phyloP scores from a whole-genome alignment of 2,113 vertebrate species.

The Daubentonia madagascariensis region DNA sequence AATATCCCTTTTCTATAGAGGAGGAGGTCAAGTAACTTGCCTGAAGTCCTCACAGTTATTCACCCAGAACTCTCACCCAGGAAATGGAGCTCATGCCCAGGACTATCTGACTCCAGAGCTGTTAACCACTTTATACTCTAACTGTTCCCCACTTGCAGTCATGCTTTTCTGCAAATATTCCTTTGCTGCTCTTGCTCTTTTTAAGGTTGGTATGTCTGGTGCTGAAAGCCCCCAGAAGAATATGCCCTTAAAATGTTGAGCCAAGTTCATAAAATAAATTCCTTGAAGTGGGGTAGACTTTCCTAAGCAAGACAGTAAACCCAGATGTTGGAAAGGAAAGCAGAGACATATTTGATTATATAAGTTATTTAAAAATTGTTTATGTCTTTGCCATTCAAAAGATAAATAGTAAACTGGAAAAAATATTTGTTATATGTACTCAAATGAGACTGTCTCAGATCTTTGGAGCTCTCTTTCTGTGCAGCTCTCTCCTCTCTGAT shows the following conservation, averaged over 20 bases:
- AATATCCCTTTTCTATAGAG: not conserved
- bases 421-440: not conserved
- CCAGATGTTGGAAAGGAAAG: not conserved
- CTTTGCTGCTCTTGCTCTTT: not conserved
- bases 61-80: not conserved
- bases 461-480: not conserved
- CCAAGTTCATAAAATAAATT: conserved; percentile 10
- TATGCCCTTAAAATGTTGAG: not conserved
- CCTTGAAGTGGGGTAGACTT: not conserved
- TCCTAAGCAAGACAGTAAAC: not conserved
- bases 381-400: not conserved
- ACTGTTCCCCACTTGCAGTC: too few relatives aligned
- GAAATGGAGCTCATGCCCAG: not conserved
- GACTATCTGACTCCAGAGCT: not conserved
- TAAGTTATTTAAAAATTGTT: not conserved
- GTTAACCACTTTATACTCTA: too few relatives aligned
- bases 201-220: not conserved
- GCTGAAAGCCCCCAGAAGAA: not conserved
- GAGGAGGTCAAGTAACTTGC: not conserved
- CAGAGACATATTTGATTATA: not conserved
- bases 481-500: not conserved
- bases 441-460: not conserved
- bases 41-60: not conserved
- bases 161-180: not conserved
- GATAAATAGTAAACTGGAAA: not conserved